A percentile compares a stretch with the other conserved stretches of the same genome.
phyloP scores from a whole-genome alignment of 92 coral and sea anemone genomes.

The Scolanthus callimorphus region DNA sequence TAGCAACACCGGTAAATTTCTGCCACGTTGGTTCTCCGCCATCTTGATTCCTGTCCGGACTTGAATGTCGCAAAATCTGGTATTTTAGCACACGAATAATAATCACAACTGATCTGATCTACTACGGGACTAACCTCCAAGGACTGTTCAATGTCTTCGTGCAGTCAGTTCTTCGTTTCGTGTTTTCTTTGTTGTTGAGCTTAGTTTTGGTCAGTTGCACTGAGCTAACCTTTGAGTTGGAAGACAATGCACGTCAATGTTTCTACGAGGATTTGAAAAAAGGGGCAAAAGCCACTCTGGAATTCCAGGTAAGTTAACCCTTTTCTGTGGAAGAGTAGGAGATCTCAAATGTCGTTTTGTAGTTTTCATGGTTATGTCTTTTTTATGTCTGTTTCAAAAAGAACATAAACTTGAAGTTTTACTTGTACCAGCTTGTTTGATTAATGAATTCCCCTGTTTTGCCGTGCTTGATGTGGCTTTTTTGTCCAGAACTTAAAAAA shows the following conservation, averaged over 20 bases:
- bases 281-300: slow-evolving; percentile 77
- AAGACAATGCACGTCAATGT: slow-evolving; percentile 97
- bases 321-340: no score
- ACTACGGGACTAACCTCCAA: slow-evolving; percentile 12
- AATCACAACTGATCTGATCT: slow-evolving; percentile 4
- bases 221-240: slow-evolving; percentile 92
- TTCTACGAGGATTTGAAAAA: slow-evolving; percentile 88
- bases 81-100: neutral
- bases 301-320: slow-evolving; percentile 84
- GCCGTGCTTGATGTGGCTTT: no score
- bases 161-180: slow-evolving; percentile 19
- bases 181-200: slow-evolving; percentile 33
- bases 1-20: slow-evolving; percentile 13
- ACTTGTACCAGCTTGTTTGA: no score
- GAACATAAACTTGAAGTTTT: no score
- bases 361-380: no score
- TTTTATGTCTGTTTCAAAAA: no score
- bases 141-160: slow-evolving; percentile 33
- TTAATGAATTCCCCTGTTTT: no score
- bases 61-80: slow-evolving; percentile 5
- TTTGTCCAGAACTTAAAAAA: no score
- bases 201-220: slow-evolving; percentile 58
- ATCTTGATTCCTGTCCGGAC: slow-evolving; percentile 36
- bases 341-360: no score
- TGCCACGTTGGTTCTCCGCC: slow-evolving; percentile 86